Evolutionary conservation across 1,140 invertebrate genomes (phyloP), one percentile per base, ranked within the genome.

Genomic region (Bombus haemorrhoidalis): DNA sequence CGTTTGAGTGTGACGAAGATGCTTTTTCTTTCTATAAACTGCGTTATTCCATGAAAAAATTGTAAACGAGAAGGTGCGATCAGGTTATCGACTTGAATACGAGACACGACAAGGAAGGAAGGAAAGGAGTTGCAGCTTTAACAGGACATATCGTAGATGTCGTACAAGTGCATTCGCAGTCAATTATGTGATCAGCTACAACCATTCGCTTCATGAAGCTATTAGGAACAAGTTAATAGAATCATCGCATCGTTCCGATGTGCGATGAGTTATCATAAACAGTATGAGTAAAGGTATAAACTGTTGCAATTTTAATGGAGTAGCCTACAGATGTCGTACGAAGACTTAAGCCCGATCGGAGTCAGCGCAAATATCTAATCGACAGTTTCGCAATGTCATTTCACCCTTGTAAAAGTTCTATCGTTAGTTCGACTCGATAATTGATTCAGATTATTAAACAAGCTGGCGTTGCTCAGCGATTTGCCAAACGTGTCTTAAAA

Each of bases 271-370:
- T 79, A 79, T 72, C 53, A 69, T 81, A 81, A 81, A 85, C 69
- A 74, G 83, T 68, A 81, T 12, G 66, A 72, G 78, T 62, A 81
- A 71, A 57, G 39, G 43, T 47, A 47, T 34, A 62, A 53, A 81
- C 71, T 64, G 78, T 81, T 43, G 43, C 62, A 43, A 79, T 68
- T 81, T 62, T 47, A 57, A 64, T n/a, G 43, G 57, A 68, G n/a
- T 43, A 81, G 69, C 71, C 84, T 59, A 85, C 79, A 85, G 84
- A 85, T 85, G 84, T 85, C 84, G 84, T 85, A 32, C 41, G 68
- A 64, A 34, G 83, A 53, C 53, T 73, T 47, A 62, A 53, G 32
- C 53, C 13, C 41, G 57, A 71, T 34, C 53, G 41, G 64, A 79
- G 75, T 37, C 76, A 80, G 53, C 68, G 83, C 76, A 73, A 77